Evolutionary conservation across 2,888 invertebrate genomes (phyloP).

Genomic region (Polyploca ridens): DNA sequence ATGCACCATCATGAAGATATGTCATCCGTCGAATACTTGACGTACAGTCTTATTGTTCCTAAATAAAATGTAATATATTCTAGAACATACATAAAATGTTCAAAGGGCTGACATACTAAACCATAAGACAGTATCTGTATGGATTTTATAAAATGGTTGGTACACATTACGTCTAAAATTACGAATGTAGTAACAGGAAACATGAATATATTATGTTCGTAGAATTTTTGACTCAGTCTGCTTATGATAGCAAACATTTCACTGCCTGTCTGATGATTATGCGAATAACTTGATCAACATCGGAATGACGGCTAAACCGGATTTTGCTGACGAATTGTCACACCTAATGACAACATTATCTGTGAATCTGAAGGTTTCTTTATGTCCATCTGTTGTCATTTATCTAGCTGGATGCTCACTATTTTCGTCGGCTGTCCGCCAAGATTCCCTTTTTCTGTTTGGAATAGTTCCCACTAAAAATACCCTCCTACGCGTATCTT

Average conservation of each 20-base stretch:
- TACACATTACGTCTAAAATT: neutral
- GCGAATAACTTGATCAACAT: neutral
- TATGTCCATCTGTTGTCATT: neutral
- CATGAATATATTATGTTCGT: neutral
- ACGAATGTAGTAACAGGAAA: neutral
- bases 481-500: neutral
- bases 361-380: too few relatives aligned
- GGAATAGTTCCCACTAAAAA: constrained; percentile 6
- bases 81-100: too few relatives aligned
- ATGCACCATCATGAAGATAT: neutral
- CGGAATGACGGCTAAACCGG: neutral
- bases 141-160: too few relatives aligned
- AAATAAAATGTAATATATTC: too few relatives aligned
- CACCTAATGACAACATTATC: too few relatives aligned
- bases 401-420: neutral
- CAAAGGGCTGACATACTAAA: too few relatives aligned
- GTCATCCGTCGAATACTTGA: neutral
- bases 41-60: neutral
- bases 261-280: neutral
- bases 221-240: neutral
- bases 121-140: too few relatives aligned
- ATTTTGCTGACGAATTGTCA: neutral
- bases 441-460: neutral
- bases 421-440: neutral
- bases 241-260: neutral